A percentile compares a stretch with the other conserved stretches of the same genome.
phyloP scores from a whole-genome alignment of 2,113 vertebrate genomes.

The Leucopsar rothschildi region DNA sequence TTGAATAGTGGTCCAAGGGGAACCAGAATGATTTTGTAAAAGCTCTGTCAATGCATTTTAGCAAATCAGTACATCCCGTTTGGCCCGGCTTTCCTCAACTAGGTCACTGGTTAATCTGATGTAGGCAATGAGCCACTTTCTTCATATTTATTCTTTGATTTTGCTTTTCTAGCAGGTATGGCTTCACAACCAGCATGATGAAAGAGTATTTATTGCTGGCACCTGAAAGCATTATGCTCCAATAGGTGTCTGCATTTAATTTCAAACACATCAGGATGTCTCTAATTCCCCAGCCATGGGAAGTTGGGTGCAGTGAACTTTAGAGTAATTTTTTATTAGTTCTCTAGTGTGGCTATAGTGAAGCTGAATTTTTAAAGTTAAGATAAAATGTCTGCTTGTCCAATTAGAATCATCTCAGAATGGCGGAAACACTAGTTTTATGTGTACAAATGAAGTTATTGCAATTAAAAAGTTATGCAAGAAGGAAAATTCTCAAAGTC shows the following conservation, averaged over 20 bases:
- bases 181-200: neutral
- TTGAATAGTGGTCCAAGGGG: neutral
- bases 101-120: conserved; percentile 11
- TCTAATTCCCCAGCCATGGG: neutral
- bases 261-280: neutral
- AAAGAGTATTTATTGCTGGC: conserved; percentile 1
- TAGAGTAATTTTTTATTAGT: neutral
- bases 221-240: neutral
- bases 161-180: neutral
- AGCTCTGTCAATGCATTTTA: neutral
- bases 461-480: neutral
- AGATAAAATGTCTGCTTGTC: neutral
- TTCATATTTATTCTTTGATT: conserved; percentile 9
- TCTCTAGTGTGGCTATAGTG: neutral
- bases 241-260: neutral
- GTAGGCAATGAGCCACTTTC: neutral
- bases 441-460: neutral
- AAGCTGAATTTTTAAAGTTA: neutral
- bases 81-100: neutral
- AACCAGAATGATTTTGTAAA: neutral
- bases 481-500: neutral
- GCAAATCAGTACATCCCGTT: neutral
- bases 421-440: neutral
- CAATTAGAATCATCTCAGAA: neutral
- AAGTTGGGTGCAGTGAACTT: neutral